Conservation (phyloP, 2,797 vertebrate species). For the Peromyscus nudipes region DNA sequence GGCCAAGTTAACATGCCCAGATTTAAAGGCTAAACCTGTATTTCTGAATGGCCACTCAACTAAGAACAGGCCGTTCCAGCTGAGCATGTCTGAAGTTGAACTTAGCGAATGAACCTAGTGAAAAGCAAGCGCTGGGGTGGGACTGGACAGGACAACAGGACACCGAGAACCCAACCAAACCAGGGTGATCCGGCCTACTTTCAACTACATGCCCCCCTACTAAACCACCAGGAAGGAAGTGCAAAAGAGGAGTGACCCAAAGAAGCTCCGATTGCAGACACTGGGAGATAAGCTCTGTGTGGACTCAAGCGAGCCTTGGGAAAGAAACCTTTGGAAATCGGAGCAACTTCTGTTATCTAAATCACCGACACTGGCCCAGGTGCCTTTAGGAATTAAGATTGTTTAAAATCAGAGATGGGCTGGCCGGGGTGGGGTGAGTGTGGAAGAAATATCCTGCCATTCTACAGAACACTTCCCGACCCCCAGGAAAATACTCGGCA, state of each 20-base stretch:
- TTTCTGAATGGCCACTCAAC: neutral
- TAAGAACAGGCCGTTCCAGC: neutral
- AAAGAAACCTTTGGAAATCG: neutral
- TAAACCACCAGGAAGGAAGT: constrained; percentile 16
- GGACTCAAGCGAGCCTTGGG: neutral
- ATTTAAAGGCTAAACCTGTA: constrained; percentile 9
- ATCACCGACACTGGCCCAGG: constrained; percentile 17
- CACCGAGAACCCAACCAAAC: neutral
- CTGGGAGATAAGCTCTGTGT: neutral
- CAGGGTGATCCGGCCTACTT: neutral
- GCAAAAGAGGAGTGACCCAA: neutral
- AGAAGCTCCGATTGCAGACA: neutral
- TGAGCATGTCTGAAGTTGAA: neutral
- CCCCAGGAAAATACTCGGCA: constrained; percentile 26
- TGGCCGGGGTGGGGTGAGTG: neutral
- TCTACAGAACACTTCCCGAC: constrained; percentile 49
- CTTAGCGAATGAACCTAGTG: neutral
- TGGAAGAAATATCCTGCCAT: neutral
- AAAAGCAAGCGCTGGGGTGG: neutral
- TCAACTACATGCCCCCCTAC: neutral
- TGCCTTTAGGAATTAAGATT: constrained; percentile 46
- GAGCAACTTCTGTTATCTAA: constrained; percentile 20
- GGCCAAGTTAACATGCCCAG: neutral
- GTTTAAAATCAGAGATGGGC: constrained; percentile 57
- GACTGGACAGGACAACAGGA: neutral